These are phyloP conservation scores for Zosterops pallidus DNA, from an alignment of 2,113 vertebrate genomes.

Conservation along the genomic window DNA sequence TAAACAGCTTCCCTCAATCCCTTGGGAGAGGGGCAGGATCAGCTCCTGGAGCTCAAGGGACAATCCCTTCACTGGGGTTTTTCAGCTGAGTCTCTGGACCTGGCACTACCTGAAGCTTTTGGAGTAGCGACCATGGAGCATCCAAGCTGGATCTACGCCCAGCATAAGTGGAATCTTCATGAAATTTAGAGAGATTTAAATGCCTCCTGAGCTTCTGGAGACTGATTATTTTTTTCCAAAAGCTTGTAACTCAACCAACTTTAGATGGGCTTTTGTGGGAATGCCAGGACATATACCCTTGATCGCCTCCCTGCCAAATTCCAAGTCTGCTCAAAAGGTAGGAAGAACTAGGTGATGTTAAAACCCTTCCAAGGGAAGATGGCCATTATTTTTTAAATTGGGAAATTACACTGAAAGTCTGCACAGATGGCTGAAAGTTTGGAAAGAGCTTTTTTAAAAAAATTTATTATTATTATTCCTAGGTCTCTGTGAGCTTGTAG, in stretches of 20 bases:
- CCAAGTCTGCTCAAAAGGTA: conserved; percentile 16
- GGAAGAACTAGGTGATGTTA: conserved; percentile 4
- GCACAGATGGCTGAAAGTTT: conserved; percentile 55
- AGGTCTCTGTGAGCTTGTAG: not conserved
- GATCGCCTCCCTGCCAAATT: conserved; percentile 39
- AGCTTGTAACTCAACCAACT: conserved; percentile 66
- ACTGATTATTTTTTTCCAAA: conserved; percentile 31
- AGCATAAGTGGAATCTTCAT: conserved; percentile 32
- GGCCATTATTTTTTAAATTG: not conserved
- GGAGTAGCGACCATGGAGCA: conserved; percentile 4
- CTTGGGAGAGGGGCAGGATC: not conserved
- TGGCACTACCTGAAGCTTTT: conserved; percentile 21
- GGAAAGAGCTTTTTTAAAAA: not conserved
- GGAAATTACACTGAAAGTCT: conserved; percentile 27
- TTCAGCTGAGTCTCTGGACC: not conserved
- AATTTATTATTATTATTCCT: not conserved
- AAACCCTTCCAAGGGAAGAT: conserved; percentile 55
- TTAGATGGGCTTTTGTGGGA: conserved; percentile 50
- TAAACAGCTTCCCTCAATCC: not conserved
- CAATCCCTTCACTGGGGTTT: not conserved
- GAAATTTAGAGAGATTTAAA: conserved; percentile 56
- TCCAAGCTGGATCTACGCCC: conserved; percentile 55
- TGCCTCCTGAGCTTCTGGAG: conserved; percentile 45
- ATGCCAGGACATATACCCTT: conserved; percentile 53
- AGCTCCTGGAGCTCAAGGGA: not conserved